Percentiles rank a stretch among this genome's conserved stretches.
Conservation (phyloP, 2,797 vertebrate species). For the Emydoidea blandingii region DNA sequence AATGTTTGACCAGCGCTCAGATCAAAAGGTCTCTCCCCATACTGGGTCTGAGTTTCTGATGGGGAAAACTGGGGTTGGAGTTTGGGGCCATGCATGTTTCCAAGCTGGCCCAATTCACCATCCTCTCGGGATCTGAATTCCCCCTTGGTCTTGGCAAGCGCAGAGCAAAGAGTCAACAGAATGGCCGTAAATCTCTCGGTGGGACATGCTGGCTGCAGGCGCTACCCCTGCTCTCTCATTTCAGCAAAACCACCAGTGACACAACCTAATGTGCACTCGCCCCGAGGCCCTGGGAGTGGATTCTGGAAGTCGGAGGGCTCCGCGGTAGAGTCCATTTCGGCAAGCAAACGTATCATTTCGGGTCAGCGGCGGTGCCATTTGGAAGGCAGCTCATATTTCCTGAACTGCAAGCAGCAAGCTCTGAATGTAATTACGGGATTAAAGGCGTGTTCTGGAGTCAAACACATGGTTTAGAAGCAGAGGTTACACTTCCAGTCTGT, state of each 20-base stretch:
- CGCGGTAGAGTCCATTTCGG: conserved; percentile 2
- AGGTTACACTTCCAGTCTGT: conserved; percentile 76
- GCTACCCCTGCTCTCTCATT: neutral
- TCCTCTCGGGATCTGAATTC: neutral
- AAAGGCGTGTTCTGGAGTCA: conserved; percentile 76
- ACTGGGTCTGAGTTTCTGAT: neutral
- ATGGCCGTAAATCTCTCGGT: neutral
- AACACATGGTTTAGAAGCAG: conserved; percentile 76
- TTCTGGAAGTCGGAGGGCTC: conserved; percentile 23
- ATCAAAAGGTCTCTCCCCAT: fast-evolving
- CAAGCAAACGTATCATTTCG: conserved; percentile 80
- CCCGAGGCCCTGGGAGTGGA: neutral
- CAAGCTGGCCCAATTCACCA: neutral
- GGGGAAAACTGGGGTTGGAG: neutral
- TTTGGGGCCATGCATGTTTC: fast-evolving
- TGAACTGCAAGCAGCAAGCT: conserved; percentile 79
- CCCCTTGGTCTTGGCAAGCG: fast-evolving
- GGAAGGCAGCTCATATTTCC: conserved; percentile 81
- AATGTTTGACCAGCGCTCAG: neutral
- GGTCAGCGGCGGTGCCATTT: conserved; percentile 73
- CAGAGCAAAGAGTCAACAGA: neutral
- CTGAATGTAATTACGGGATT: conserved; percentile 81
- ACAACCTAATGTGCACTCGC: fast-evolving
- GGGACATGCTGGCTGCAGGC: conserved; percentile 21
- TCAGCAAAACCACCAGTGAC: conserved; percentile 5